A percentile compares a stretch with the other conserved stretches of the same genome.
Evolutionary conservation across 1,140 invertebrate genomes (phyloP).

Genomic region (Sweltsa coloradensis): DNA sequence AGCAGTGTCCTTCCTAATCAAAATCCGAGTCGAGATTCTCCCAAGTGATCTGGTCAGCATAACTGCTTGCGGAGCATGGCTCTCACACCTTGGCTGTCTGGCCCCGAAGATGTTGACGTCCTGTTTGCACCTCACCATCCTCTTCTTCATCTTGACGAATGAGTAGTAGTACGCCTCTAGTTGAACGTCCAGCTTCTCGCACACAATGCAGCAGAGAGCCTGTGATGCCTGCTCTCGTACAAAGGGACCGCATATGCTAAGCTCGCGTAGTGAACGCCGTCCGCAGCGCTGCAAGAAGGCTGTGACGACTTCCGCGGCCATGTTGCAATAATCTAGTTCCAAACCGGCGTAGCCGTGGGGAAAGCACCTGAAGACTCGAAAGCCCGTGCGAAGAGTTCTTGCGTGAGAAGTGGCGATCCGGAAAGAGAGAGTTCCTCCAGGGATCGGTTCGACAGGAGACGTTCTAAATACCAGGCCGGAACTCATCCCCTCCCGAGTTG

Average conservation of each 20-base stretch:
- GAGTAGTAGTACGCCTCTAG: constrained; percentile 15
- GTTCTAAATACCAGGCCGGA: constrained; percentile 10
- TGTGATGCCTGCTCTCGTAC: constrained; percentile 15
- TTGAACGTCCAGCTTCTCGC: constrained; percentile 15
- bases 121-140: constrained; percentile 14
- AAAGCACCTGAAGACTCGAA: constrained; percentile 11
- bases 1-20: too few species aligned
- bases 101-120: constrained; percentile 7
- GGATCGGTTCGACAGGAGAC: constrained; percentile 8
- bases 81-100: too few species aligned
- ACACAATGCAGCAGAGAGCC: constrained; percentile 12
- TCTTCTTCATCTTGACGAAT: constrained; percentile 16
- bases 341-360: constrained; percentile 11
- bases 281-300: constrained; percentile 11
- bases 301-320: constrained; percentile 12
- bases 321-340: constrained; percentile 16
- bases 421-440: constrained; percentile 13
- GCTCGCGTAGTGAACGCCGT: constrained; percentile 10
- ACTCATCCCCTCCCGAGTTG: constrained; percentile 13
- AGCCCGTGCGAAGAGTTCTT: constrained; percentile 9
- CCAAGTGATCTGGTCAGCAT: too few species aligned
- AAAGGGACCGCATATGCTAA: constrained; percentile 15
- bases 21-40: too few species aligned
- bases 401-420: constrained; percentile 11
- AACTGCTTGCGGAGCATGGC: too few species aligned